phyloP scores from a whole-genome alignment of 2,797 vertebrate genomes.

The Myotis pilosus region DNA sequence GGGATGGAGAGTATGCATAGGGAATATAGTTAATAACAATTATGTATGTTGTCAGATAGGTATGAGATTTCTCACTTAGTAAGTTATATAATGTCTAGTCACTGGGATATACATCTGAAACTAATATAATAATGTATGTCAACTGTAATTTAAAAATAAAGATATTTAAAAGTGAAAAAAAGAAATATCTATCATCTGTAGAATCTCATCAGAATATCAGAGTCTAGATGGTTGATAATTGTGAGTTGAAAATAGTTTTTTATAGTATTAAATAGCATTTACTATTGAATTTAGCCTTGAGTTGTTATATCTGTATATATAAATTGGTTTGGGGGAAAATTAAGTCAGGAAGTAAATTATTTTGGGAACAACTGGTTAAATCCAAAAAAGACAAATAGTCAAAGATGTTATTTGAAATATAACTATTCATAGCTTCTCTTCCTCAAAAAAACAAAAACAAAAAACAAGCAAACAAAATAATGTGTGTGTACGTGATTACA shows the following conservation, averaged over 20 bases:
- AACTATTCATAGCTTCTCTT: background rate
- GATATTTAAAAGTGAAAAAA: background rate
- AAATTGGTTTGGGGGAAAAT: background rate
- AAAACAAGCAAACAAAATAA: background rate
- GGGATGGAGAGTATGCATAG: background rate
- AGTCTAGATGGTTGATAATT: background rate
- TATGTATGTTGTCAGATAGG: background rate
- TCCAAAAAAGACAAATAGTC: background rate
- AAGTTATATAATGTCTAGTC: background rate
- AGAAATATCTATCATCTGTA: background rate
- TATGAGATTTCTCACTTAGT: background rate
- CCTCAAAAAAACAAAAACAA: background rate
- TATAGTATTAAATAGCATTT: background rate
- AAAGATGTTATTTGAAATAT: background rate
- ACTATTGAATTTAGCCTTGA: background rate
- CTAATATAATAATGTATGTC: background rate
- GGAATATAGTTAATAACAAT: background rate
- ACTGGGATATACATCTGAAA: background rate
- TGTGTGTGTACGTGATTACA: background rate
- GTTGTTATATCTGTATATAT: background rate
- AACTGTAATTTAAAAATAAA: background rate
- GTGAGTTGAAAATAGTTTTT: background rate
- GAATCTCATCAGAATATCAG: background rate
- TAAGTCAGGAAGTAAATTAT: slow-evolving; percentile 23
- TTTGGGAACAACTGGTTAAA: background rate